Conservation (phyloP, 2,113 vertebrate genomes). For the Grallaria varia region DNA sequence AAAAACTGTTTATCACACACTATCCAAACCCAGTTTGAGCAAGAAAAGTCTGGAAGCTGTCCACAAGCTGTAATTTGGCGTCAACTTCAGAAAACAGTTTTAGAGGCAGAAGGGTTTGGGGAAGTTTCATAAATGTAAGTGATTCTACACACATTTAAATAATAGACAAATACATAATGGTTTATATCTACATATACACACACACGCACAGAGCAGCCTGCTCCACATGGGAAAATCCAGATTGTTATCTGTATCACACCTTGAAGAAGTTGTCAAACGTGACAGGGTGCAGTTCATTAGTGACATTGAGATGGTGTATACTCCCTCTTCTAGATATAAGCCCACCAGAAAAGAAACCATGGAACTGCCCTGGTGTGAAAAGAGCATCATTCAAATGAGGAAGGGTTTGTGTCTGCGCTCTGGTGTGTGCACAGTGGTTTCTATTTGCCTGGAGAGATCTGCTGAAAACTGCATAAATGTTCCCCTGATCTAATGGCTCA, state of each 20-base stretch:
- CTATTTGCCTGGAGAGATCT: neutral
- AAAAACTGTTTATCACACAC: neutral
- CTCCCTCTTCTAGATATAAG: neutral
- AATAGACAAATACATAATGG: neutral
- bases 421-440: neutral
- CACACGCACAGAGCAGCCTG: neutral
- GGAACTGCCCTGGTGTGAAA: neutral
- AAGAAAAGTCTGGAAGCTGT: neutral
- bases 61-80: neutral
- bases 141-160: neutral
- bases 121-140: neutral
- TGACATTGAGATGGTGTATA: neutral
- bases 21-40: neutral
- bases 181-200: neutral
- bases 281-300: neutral
- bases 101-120: neutral
- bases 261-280: neutral
- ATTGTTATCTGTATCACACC: neutral
- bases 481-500: neutral
- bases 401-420: neutral
- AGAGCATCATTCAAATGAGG: neutral
- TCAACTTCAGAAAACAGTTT: neutral
- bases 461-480: neutral
- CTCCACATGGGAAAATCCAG: neutral
- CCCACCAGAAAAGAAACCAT: neutral